Evolutionary conservation across 2,888 invertebrate genomes (phyloP).

Genomic region (Rhopalosiphum nymphaeae): DNA sequence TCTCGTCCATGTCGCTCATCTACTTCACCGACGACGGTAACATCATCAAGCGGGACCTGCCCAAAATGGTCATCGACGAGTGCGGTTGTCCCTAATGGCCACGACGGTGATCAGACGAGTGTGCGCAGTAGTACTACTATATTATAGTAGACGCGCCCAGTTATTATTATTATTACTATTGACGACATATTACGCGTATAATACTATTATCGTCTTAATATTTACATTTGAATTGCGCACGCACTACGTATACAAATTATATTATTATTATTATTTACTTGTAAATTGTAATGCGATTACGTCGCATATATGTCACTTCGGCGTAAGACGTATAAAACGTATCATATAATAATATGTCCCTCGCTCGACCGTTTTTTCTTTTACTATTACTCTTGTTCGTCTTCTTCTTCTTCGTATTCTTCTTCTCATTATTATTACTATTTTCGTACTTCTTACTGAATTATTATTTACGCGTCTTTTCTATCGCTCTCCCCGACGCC

Average conservation of each 20-base stretch:
- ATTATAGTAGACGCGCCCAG: slow-evolving; percentile 67
- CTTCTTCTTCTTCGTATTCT: not conserved
- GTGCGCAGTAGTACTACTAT: not conserved
- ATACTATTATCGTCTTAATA: not conserved
- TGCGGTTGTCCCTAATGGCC: slow-evolving; percentile 88
- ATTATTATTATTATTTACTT: not conserved
- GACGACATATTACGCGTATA: not conserved
- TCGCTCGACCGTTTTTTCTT: not conserved
- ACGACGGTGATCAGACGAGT: not conserved
- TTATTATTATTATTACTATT: slow-evolving; percentile 15
- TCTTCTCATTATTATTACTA: not conserved
- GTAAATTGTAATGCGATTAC: not conserved
- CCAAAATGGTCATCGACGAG: slow-evolving; percentile 96
- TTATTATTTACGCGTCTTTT: not conserved
- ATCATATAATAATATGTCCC: not conserved
- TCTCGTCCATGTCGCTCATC: slow-evolving; percentile 92
- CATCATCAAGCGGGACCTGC: slow-evolving; percentile 93
- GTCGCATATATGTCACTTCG: not conserved
- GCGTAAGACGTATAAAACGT: not conserved
- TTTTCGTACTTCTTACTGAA: not conserved
- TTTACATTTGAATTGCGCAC: not conserved
- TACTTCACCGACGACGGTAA: slow-evolving; percentile 91
- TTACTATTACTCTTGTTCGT: not conserved
- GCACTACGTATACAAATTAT: not conserved
- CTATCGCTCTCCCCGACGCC: too few species aligned